These are phyloP conservation scores for Xylota sylvarum DNA, from an alignment of 2,888 invertebrate genomes.

Conservation along the genomic window DNA sequence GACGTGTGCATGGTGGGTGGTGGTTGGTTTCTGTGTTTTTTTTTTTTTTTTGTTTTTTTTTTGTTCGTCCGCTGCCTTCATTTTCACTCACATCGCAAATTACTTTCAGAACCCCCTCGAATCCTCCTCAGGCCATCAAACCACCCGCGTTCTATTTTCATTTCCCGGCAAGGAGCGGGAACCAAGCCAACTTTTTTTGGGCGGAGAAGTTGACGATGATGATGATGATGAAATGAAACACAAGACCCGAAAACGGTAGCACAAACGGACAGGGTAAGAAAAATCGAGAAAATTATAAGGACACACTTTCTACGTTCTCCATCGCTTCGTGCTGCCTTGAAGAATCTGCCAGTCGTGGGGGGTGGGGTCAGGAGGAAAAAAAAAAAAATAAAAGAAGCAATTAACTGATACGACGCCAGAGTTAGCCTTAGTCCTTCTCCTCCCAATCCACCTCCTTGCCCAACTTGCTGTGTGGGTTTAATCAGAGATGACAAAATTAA, in stretches of 20 bases:
- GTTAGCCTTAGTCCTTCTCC: slow-evolving; percentile 43
- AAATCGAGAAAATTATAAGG: slow-evolving; percentile 63
- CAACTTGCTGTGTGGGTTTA: slow-evolving; percentile 48
- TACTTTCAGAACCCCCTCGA: slow-evolving; percentile 64
- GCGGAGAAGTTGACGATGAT: slow-evolving; percentile 17
- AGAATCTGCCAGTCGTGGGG: slow-evolving; percentile 8
- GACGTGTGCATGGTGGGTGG: slow-evolving; percentile 67
- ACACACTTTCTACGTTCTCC: slow-evolving; percentile 55
- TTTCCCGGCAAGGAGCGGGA: slow-evolving; percentile 47
- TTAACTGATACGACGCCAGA: slow-evolving; percentile 65
- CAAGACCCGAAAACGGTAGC: slow-evolving; percentile 61
- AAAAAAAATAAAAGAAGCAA: slow-evolving; percentile 65
- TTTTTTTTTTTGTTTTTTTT: slow-evolving; percentile 2
- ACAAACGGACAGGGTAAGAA: slow-evolving; percentile 33
- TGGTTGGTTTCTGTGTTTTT: slow-evolving; percentile 44
- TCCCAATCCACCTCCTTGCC: not conserved
- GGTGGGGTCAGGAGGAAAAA: slow-evolving; percentile 15
- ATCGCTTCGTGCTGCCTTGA: slow-evolving; percentile 13
- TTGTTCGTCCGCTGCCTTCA: slow-evolving; percentile 58
- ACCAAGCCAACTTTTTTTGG: slow-evolving; percentile 57
- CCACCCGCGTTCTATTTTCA: slow-evolving; percentile 62
- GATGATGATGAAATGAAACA: slow-evolving; percentile 73
- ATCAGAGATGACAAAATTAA: slow-evolving; percentile 74
- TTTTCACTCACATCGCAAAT: slow-evolving; percentile 75
- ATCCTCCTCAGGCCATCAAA: slow-evolving; percentile 39